Percentiles rank a stretch among this genome's conserved stretches.
phyloP scores from a whole-genome alignment of 2,888 invertebrate species.

The Rhagonycha fulva region DNA sequence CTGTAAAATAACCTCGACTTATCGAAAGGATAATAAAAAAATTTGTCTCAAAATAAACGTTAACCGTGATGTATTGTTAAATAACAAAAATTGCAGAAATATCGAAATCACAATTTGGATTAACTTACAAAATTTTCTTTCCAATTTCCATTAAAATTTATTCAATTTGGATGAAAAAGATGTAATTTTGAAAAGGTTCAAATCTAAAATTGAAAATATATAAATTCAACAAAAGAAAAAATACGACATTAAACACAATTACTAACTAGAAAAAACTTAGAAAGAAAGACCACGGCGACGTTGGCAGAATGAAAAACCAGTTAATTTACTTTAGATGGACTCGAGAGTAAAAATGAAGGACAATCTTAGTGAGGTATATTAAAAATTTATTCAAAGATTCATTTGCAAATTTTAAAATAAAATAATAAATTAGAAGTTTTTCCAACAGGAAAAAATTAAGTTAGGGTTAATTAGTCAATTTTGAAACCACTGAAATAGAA shows the following conservation, averaged over 20 bases:
- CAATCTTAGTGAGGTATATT: neutral
- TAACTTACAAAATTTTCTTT: neutral
- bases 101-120: neutral
- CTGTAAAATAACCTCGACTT: slow-evolving; percentile 41
- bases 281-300: neutral
- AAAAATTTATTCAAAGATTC: neutral
- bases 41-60: neutral
- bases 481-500: neutral
- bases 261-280: neutral
- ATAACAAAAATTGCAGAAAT: neutral
- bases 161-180: neutral
- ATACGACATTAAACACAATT: neutral
- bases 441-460: neutral
- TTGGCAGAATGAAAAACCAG: neutral
- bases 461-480: neutral
- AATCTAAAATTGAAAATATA: neutral
- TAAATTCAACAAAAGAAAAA: neutral
- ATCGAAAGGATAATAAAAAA: neutral
- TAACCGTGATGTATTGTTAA: neutral
- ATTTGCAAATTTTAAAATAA: neutral
- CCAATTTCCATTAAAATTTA: neutral
- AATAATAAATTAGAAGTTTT: neutral
- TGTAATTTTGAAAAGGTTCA: neutral
- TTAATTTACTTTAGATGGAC: neutral
- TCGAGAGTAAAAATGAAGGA: neutral